Percentiles rank a stretch among this genome's conserved stretches.
These are phyloP conservation scores for Balanococcus diminutus DNA, from an alignment of 2,888 invertebrate species.

Conservation along the genomic window DNA sequence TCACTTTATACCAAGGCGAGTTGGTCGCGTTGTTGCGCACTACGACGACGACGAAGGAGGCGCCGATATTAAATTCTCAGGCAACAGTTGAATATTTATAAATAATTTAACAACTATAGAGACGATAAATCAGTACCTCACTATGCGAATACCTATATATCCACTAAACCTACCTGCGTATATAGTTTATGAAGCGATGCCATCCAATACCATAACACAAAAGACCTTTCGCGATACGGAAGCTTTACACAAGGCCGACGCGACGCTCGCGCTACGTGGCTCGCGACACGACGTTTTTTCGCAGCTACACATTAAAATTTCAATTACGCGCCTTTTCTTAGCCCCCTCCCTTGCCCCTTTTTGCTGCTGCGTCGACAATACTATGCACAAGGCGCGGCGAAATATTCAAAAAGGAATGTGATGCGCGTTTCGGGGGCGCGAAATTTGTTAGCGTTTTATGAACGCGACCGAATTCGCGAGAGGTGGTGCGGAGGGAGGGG, in stretches of 20 bases:
- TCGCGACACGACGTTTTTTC: not conserved
- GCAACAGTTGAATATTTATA: constrained; percentile 22
- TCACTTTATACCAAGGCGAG: not conserved
- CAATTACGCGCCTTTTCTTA: not conserved
- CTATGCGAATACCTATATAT: not conserved
- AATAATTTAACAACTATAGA: not conserved
- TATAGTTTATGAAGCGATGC: not conserved
- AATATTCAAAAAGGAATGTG: constrained; percentile 7
- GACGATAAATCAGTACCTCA: not conserved
- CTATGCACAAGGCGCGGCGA: not conserved
- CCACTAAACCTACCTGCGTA: not conserved
- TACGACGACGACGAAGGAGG: not conserved
- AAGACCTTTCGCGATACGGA: not conserved
- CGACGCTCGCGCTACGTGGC: not conserved
- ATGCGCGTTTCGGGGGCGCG: not conserved
- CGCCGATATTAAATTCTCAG: constrained; percentile 4
- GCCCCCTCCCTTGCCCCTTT: not conserved
- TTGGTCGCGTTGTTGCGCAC: not conserved
- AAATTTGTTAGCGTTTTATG: not conserved
- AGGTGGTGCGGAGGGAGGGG: not conserved
- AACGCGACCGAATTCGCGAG: not conserved
- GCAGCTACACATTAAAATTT: constrained; percentile 9
- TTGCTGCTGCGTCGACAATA: not conserved
- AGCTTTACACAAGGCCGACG: not conserved
- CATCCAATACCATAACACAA: not conserved